These are phyloP conservation scores for Malurus alboscapulatus DNA, from an alignment of 2,113 vertebrate genomes.

Conservation along the genomic window DNA sequence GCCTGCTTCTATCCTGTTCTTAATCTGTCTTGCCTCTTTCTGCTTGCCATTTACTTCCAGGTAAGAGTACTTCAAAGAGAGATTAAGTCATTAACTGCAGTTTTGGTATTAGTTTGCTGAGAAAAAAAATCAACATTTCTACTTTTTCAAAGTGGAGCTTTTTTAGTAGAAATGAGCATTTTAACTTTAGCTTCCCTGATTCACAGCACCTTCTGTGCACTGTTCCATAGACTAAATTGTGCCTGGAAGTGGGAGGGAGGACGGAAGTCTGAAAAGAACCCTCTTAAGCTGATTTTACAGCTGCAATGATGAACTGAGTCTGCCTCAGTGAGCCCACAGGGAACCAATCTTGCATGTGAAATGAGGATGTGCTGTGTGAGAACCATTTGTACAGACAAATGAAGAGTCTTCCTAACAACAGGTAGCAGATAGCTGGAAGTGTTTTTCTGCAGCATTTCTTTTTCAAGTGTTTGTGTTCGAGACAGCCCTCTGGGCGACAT, in stretches of 20 bases:
- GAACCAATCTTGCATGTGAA: constrained; percentile 1
- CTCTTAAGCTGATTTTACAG: constrained; percentile 20
- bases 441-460: neutral
- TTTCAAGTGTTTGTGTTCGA: neutral
- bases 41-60: neutral
- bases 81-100: neutral
- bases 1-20: neutral
- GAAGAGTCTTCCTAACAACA: neutral
- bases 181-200: neutral
- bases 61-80: neutral
- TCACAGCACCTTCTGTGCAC: neutral
- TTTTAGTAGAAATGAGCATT: neutral
- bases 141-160: neutral
- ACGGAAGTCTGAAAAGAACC: neutral
- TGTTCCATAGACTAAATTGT: neutral
- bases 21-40: neutral
- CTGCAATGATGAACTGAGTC: neutral
- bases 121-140: neutral
- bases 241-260: neutral
- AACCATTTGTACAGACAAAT: rapidly evolving
- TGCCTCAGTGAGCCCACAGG: constrained; percentile 6
- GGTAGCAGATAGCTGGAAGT: neutral
- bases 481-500: neutral
- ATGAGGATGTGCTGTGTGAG: neutral
- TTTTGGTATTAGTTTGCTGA: neutral